Conservation (phyloP, 2,888 invertebrate genomes). For the Luperina testacea region DNA sequence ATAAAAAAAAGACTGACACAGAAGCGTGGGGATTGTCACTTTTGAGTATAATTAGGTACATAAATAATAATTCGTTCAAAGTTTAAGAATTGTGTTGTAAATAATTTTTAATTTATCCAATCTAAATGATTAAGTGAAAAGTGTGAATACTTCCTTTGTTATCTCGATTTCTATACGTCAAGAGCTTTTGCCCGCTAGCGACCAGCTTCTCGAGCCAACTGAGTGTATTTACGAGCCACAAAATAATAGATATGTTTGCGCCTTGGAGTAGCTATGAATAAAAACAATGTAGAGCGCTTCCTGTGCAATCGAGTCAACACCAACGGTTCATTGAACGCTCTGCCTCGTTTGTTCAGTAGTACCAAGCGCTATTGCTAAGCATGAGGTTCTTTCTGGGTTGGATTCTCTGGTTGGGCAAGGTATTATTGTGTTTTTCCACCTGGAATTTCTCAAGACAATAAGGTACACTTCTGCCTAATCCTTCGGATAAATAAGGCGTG, state of each 20-base stretch:
- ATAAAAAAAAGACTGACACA: no score
- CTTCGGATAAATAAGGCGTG: background rate
- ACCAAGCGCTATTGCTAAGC: background rate
- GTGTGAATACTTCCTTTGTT: slow-evolving; percentile 23
- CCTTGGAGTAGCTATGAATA: slow-evolving; percentile 2
- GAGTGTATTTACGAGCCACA: slow-evolving; percentile 48
- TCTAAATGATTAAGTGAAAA: no score
- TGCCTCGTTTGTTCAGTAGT: background rate
- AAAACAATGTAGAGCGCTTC: slow-evolving; percentile 16
- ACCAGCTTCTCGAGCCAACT: slow-evolving; percentile 26
- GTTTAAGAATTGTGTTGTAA: no score
- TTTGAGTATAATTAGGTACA: no score
- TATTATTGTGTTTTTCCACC: background rate
- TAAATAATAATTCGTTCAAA: no score
- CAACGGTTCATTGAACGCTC: background rate
- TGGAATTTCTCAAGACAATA: background rate
- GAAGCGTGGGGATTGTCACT: no score
- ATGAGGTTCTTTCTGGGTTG: background rate
- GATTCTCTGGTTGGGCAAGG: background rate
- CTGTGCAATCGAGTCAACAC: background rate
- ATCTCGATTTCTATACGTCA: slow-evolving; percentile 1
- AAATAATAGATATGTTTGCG: background rate
- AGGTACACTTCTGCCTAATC: background rate
- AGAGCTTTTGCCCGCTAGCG: slow-evolving; percentile 6
- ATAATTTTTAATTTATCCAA: no score